Conservation (phyloP, 2,797 vertebrate species). For the Argyrosomus regius region DNA sequence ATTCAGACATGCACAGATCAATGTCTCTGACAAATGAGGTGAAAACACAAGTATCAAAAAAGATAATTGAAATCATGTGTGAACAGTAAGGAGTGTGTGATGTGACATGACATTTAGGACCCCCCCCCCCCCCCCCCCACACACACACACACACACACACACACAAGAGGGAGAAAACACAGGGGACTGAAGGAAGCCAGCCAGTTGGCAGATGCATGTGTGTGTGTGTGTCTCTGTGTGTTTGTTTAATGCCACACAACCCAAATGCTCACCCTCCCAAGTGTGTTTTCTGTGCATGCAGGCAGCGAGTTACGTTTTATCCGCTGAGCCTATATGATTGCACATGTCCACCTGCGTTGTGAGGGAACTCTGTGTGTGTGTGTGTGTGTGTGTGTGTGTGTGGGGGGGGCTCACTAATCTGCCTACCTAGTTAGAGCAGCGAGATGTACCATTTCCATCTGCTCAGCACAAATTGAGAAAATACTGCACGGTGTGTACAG, state of each 20-base stretch:
- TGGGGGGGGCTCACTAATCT: slow-evolving; percentile 62
- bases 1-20: background rate
- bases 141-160: slow-evolving; percentile 12
- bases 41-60: slow-evolving; percentile 10
- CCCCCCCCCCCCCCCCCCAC: too few relatives aligned
- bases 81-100: slow-evolving; percentile 20
- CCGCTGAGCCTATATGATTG: slow-evolving; percentile 53
- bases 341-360: slow-evolving; percentile 51
- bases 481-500: slow-evolving; percentile 12
- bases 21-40: background rate
- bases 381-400: background rate
- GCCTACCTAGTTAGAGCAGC: slow-evolving; percentile 66
- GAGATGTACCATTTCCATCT: slow-evolving; percentile 75
- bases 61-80: slow-evolving; percentile 5
- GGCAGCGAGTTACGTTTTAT: slow-evolving; percentile 39
- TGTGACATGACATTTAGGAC: slow-evolving; percentile 51
- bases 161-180: slow-evolving; percentile 12
- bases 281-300: slow-evolving; percentile 27
- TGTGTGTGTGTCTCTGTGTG: background rate
- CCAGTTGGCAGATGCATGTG: slow-evolving; percentile 19
- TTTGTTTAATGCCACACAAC: slow-evolving; percentile 41
- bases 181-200: slow-evolving; percentile 10
- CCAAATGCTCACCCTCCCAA: slow-evolving; percentile 22
- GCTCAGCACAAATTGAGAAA: slow-evolving; percentile 65
- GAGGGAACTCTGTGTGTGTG: slow-evolving; percentile 15